Evolutionary conservation across 30 jellyfish, hydroid and myxozoan species (phyloP).

Genomic region (Cassiopea andromeda): DNA sequence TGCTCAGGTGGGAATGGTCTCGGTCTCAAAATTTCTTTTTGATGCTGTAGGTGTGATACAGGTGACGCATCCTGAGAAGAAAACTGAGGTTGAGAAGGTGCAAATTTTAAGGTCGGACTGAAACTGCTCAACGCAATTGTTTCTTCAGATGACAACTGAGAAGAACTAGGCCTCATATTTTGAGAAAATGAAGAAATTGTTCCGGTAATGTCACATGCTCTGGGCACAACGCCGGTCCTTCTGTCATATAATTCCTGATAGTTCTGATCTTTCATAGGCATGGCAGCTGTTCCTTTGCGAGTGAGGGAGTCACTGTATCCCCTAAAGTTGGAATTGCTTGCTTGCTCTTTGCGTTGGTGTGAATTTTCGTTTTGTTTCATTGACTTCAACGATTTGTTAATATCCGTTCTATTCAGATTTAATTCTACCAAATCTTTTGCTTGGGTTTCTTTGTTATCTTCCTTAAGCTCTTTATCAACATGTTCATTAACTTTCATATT

Average conservation of each 20-base stretch:
- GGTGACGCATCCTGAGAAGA: conserved; percentile 7
- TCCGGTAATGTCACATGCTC: not conserved
- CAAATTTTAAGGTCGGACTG: not conserved
- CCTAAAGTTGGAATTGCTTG: not conserved
- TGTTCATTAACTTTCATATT: not conserved
- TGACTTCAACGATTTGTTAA: not conserved
- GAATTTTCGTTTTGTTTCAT: not conserved
- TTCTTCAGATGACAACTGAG: not conserved
- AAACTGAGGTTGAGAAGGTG: not conserved
- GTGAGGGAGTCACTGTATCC: not conserved
- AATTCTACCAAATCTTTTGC: not conserved
- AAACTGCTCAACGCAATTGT: conserved; percentile 3
- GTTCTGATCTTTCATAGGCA: not conserved
- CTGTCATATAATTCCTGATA: not conserved
- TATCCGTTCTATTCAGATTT: not conserved
- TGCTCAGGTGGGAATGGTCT: conserved; percentile 24
- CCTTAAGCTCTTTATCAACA: not conserved
- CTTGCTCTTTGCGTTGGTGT: not conserved
- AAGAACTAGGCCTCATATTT: not conserved
- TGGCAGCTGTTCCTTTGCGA: not conserved
- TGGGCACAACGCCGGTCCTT: not conserved
- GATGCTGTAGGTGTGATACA: conserved; percentile 1
- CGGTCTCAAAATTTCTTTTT: conserved; percentile 23
- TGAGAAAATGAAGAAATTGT: not conserved
- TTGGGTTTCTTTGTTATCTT: not conserved